Percentiles rank a stretch among this genome's conserved stretches.
phyloP scores from a whole-genome alignment of 23 tunicate species.

The Diplosoma virens region DNA sequence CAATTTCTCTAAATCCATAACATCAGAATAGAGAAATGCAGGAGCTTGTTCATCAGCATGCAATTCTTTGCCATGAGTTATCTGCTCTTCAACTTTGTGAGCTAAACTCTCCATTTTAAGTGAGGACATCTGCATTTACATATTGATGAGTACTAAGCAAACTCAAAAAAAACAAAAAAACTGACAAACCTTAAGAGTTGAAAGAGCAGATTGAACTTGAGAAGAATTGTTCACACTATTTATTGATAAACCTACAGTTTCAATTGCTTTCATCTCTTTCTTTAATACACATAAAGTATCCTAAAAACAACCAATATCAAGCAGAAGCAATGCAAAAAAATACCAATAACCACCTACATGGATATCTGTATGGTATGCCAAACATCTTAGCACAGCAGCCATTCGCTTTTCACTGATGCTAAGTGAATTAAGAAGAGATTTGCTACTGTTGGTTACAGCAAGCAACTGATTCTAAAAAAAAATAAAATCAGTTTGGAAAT shows the following conservation, averaged over 20 bases:
- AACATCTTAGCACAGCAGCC: constrained; percentile 48
- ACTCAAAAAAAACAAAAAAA: too few species aligned
- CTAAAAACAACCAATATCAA: too few species aligned
- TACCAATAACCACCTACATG: constrained; percentile 41
- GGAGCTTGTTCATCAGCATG: constrained; percentile 85
- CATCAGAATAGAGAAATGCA: constrained; percentile 78
- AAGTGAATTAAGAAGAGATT: constrained; percentile 65
- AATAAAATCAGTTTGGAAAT: too few species aligned
- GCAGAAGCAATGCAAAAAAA: too few species aligned
- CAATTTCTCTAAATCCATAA: constrained; percentile 50
- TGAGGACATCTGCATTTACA: too few species aligned
- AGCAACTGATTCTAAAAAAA: constrained; percentile 46
- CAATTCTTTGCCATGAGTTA: constrained; percentile 63
- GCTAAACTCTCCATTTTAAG: too few species aligned
- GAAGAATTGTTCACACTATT: too few species aligned
- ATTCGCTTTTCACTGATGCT: constrained; percentile 55
- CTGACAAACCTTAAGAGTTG: too few species aligned
- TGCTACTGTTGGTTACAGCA: constrained; percentile 49
- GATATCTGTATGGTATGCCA: constrained; percentile 53
- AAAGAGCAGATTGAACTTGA: too few species aligned
- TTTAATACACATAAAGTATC: constrained; percentile 22
- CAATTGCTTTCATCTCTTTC: constrained; percentile 15
- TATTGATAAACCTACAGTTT: too few species aligned
- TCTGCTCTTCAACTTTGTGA: background rate
- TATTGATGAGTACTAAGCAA: too few species aligned